A percentile compares a stretch with the other conserved stretches of the same genome.
Conservation (phyloP, 2,888 invertebrate species). For the Axea sp. region DNA sequence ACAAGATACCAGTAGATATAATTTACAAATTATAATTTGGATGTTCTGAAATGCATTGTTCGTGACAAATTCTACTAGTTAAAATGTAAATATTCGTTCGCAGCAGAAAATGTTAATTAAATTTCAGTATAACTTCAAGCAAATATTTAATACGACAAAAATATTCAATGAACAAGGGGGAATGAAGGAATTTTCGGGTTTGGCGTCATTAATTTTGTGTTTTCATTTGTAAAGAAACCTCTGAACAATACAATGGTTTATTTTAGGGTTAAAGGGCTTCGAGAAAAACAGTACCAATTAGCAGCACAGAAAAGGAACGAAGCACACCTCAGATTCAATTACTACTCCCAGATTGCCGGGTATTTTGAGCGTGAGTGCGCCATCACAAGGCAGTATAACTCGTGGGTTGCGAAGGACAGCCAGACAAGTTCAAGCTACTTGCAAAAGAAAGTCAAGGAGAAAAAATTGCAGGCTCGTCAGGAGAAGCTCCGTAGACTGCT, state of each 20-base stretch:
- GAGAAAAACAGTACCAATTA: constrained; percentile 73
- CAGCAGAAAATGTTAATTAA: too few species aligned
- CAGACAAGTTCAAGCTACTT: constrained; percentile 60
- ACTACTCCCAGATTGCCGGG: constrained; percentile 70
- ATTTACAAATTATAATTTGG: too few species aligned
- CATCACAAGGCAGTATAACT: constrained; percentile 71
- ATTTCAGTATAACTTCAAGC: too few species aligned
- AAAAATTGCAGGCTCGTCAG: constrained; percentile 66
- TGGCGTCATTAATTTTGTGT: too few species aligned
- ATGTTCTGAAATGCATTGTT: too few species aligned
- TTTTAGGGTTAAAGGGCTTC: constrained; percentile 66
- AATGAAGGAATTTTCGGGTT: too few species aligned
- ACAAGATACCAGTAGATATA: constrained; percentile 3
- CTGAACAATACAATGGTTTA: too few species aligned
- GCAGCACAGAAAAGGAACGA: constrained; percentile 75
- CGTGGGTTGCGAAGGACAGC: constrained; percentile 68
- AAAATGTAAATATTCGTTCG: too few species aligned
- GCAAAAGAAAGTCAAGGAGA: constrained; percentile 65
- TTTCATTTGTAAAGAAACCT: too few species aligned
- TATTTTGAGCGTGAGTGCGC: constrained; percentile 73
- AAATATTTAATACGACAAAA: too few species aligned
- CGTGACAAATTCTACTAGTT: too few species aligned
- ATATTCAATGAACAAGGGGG: too few species aligned
- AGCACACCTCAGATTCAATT: constrained; percentile 67
- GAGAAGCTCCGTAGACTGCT: constrained; percentile 68